phyloP scores from a whole-genome alignment of 2,797 vertebrate species.

The Ibycter americanus region DNA sequence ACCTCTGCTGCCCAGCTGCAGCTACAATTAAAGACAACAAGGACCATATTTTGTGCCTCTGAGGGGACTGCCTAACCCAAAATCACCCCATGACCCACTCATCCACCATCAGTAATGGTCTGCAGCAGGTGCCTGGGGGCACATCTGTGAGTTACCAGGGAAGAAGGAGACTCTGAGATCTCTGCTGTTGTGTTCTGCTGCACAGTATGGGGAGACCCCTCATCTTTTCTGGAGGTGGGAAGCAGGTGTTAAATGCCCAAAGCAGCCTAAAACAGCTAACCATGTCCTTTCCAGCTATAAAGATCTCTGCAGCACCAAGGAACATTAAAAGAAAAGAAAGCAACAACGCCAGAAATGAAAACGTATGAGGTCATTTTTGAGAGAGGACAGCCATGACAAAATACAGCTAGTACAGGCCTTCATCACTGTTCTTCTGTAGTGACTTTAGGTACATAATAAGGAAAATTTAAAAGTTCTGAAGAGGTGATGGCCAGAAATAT shows the following conservation, averaged over 20 bases:
- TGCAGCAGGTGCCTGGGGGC: conserved; percentile 27
- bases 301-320: not conserved
- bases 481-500: not conserved
- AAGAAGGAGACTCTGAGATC: not conserved
- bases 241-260: not conserved
- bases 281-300: not conserved
- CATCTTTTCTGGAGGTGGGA: not conserved
- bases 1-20: not conserved
- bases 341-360: not conserved
- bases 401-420: not conserved
- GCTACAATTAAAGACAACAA: conserved; percentile 46
- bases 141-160: not conserved
- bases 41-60: conserved; percentile 24
- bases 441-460: not conserved
- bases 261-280: not conserved
- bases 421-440: not conserved
- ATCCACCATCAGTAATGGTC: conserved; percentile 15
- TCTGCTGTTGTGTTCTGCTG: not conserved
- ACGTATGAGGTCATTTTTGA: rapidly evolving
- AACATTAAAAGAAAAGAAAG: not conserved
- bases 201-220: not conserved
- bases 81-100: conserved; percentile 5
- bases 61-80: not conserved
- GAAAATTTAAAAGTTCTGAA: not conserved
- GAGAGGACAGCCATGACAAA: not conserved